Evolutionary conservation across 92 coral and sea anemone genomes (phyloP), one percentile per base, ranked within the genome.

Genomic region (Epizoanthus illoricatus): DNA sequence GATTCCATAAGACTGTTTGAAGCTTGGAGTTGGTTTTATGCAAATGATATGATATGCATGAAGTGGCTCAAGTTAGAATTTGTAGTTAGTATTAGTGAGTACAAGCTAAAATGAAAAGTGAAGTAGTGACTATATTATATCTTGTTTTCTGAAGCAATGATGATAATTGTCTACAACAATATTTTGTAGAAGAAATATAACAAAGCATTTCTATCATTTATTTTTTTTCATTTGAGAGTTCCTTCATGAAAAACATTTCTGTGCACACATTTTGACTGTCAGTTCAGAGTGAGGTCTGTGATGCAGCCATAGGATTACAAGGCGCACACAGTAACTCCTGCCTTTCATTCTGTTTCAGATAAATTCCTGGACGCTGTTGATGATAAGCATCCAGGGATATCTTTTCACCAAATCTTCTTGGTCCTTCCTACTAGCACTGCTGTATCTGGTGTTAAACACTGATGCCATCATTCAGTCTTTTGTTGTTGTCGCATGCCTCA

Each of bases 301-400:
- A 19, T 76, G 81, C 57, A 19, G 69, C 81, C 67, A 10, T 36
- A 58, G 73, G 74, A 33, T 86, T 74, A 20, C 80, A 86, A 84
- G 87, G 90, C 89, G 69, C 89, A 76, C 94, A 89, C 94, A 91
- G 97, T 93, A 91, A 91, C 90, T 76, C 86, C 80, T 86, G 88
- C 92, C 87, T 93, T 83, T 91, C 85, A 67, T 93, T 93, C 89
- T 73, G 84, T 93, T 93, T 88, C 97, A 93, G 97, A 90, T 93
- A 57, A 90, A 78, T 86, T 76, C 92, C 76, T 86, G 86, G 87
- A 85, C 79, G 84, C 65, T 65, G 82, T 87, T 85, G 90, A 86
- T 88, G 67, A 61, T 75, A 47, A 69, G 87, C 83, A 80, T 86
- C 68, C 88, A 88, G 86, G 74, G 86, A 76, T 69, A 85, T 56